A percentile compares a stretch with the other conserved stretches of the same genome.
Evolutionary conservation across 2,888 invertebrate species (phyloP).

Genomic region (Sinohyriopsis cumingii): DNA sequence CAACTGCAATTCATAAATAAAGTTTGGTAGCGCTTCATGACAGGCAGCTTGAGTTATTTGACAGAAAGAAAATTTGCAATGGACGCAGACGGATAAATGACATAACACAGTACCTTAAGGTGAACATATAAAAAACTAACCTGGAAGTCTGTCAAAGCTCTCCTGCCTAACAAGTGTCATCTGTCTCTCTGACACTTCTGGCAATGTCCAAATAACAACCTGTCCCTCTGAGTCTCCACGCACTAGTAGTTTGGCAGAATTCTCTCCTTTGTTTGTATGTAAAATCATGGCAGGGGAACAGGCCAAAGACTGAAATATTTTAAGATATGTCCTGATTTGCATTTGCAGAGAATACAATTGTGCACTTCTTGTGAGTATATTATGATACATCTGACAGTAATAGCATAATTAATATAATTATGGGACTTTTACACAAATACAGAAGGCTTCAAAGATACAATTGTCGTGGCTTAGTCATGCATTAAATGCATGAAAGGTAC

Average conservation of each 20-base stretch:
- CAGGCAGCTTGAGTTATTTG: too few species aligned
- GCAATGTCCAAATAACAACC: constrained; percentile 90
- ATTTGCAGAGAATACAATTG: background rate
- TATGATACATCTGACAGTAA: background rate
- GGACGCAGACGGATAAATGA: too few species aligned
- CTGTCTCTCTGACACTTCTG: constrained; percentile 83
- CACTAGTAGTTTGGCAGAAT: constrained; percentile 77
- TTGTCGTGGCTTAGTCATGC: too few species aligned
- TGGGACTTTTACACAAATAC: background rate
- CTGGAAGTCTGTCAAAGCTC: constrained; percentile 73
- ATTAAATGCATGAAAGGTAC: too few species aligned
- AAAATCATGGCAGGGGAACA: constrained; percentile 94
- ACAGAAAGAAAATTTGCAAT: too few species aligned
- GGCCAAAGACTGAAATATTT: constrained; percentile 80
- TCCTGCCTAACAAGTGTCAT: constrained; percentile 78
- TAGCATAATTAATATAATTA: background rate
- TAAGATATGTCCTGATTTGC: background rate
- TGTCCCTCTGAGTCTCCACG: constrained; percentile 94
- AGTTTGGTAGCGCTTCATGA: too few species aligned
- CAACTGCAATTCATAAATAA: too few species aligned
- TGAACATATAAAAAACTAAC: constrained; percentile 49
- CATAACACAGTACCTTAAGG: too few species aligned
- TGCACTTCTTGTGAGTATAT: too few species aligned
- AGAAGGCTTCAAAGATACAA: background rate
- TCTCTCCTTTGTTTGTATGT: constrained; percentile 77